Conservation (phyloP, 1,140 invertebrate genomes). For the Pogonomyrmex barbatus region DNA sequence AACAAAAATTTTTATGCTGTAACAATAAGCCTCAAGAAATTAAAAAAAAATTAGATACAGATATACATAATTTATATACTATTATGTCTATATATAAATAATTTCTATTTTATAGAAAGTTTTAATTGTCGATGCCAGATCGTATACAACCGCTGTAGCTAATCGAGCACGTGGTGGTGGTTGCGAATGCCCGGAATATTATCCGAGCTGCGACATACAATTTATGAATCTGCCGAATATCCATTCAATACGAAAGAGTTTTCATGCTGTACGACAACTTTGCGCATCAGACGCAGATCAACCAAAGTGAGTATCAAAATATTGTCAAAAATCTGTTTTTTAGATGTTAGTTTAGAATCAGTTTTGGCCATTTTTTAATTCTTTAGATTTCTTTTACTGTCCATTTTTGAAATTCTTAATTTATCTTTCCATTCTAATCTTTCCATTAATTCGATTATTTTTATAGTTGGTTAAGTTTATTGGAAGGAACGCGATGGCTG, state of each 20-base stretch:
- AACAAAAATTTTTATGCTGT: neutral
- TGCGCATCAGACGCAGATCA: slow-evolving; percentile 92
- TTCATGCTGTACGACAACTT: slow-evolving; percentile 91
- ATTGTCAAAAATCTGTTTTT: too few species aligned
- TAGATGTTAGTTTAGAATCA: too few species aligned
- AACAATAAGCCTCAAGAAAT: slow-evolving; percentile 34
- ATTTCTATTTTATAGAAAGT: slow-evolving; percentile 89
- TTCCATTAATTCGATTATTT: neutral
- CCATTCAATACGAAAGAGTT: slow-evolving; percentile 96
- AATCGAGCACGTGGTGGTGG: slow-evolving; percentile 98
- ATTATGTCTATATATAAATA: slow-evolving; percentile 10
- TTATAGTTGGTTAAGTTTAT: slow-evolving; percentile 93
- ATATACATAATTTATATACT: neutral
- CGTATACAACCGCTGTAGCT: slow-evolving; percentile 97
- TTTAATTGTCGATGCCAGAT: slow-evolving; percentile 97
- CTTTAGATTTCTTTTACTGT: neutral
- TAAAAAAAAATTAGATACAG: neutral
- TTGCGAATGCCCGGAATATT: slow-evolving; percentile 98
- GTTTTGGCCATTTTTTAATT: too few species aligned
- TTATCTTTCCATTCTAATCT: neutral
- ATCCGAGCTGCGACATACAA: slow-evolving; percentile 96
- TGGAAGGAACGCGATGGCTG: slow-evolving; percentile 96
- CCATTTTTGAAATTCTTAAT: neutral
- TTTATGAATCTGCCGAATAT: slow-evolving; percentile 99
- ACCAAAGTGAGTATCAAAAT: slow-evolving; percentile 88